Evolutionary conservation across 2,888 invertebrate genomes (phyloP), one percentile per base, ranked within the genome.

Genomic region (Drosophila melanosoma): DNA sequence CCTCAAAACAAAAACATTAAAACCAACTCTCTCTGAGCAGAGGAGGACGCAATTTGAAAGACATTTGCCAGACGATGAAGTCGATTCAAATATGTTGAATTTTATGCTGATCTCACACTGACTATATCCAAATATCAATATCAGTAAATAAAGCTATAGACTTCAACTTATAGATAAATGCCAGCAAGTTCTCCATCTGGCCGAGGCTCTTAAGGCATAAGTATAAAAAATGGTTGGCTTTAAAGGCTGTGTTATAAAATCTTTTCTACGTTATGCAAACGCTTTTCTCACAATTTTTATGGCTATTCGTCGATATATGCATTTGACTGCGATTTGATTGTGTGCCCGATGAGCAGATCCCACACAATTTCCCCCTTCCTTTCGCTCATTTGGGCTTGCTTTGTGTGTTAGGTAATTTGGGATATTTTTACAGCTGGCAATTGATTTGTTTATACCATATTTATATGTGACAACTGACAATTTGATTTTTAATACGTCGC

Each of bases 381-480:
- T 20, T 52, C 29, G 15, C 32, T 26, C 32, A 7, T 38, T 56
- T 36, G 11, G 23, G 17, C n/a, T 33, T 10, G 10, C n/a, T 29
- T 49, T 49, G 20, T 42, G 15, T 29, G 29, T 57, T 23, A 20
- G 23, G 23, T 33, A 38, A 38, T 45, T 42, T 57, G 17, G 17
- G 7, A 20, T 51, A 20, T 51, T 73, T 76, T 73, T 76, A 74
- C 54, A 68, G 53, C 66, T 51, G 54, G 5, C 67, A 68, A 82
- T 80, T 82, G 80, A 81, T 76, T 73, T 72, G 53, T 75, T 76
- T 69, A 74, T 79, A 23, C 29, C 52, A 79, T 73, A 69, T 66
- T 73, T 83, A 73, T 69, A 80, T 75, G 59, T 35, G 35, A 11
- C 56, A 48, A 12, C 17, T 17, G 42, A 17, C 58, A 38, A 63